Evolutionary conservation across 2,797 vertebrate species (phyloP).

Genomic region (Pteronotus mesoamericanus): DNA sequence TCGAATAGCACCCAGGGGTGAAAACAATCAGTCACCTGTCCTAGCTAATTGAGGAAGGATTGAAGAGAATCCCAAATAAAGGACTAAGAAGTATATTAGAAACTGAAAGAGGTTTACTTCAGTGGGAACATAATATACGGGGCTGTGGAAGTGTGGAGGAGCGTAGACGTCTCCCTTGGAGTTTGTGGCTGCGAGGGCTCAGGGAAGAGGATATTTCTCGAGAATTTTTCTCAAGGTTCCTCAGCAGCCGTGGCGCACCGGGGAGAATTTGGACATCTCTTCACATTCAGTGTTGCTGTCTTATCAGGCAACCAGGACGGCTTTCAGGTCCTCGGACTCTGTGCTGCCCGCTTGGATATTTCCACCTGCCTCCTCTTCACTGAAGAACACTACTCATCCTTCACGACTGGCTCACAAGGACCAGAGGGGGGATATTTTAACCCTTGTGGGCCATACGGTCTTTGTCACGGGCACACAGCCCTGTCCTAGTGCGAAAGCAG

Average conservation of each 20-base stretch:
- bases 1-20: not conserved
- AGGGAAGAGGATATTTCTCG: no score
- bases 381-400: not conserved
- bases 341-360: not conserved
- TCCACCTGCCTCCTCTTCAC: not conserved
- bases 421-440: not conserved
- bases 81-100: not conserved
- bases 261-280: not conserved
- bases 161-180: not conserved
- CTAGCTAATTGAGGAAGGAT: not conserved
- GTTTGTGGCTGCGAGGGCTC: not conserved
- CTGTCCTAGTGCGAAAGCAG: not conserved
- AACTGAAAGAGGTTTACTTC: not conserved
- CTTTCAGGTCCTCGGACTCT: not conserved
- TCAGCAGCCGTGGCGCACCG: not conserved
- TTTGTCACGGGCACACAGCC: not conserved
- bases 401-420: not conserved
- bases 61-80: not conserved
- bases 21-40: not conserved
- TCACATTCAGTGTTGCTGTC: not conserved
- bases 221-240: not conserved
- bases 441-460: fast-evolving
- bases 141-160: not conserved
- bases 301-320: not conserved
- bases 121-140: not conserved